Evolutionary conservation across 2,888 invertebrate genomes (phyloP), one percentile per base, ranked within the genome.

Genomic region (Aleiodes leptofemur): DNA sequence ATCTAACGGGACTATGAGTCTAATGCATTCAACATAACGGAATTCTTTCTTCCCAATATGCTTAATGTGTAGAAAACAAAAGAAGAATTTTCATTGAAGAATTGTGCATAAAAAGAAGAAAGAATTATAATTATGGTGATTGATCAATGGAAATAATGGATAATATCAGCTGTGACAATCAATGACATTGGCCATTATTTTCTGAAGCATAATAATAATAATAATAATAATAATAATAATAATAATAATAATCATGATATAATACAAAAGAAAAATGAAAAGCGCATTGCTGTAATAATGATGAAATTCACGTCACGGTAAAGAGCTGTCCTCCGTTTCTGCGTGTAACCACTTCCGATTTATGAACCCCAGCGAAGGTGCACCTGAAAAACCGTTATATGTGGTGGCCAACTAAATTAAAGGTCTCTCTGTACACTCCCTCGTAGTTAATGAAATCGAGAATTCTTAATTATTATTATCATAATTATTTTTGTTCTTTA

Each of bases 331-430:
- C 56, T 77, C 74, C 76, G 76, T 77, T 34, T 77, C 43, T 82
- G 80, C 80, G 81, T 81, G 78, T 69, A 78, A 81, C 80, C 79
- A 82, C 79, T 79, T 82, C 80, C 81, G 79, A 82, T 81, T 82
- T 82, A 82, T 82, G 81, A 76, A 78, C 77, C 79, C 73, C 68
- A 73, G 72, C 38, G 59, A 68, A 68, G 51, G 68, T 68, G 68
- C 53, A 61, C 61, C 59, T 51, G 51, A 61, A 34, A 6, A 69
- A 74, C 50, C 57, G 57, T 16, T 51, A 74, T 48, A 6, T 16
- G 16, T 34, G 50, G 55, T 74, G 23, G 23, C 23, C 23, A 23
- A 23, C 23, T 57, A 7, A 51, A 57, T 69, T 51, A 43, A 55
- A 64, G 64, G 64, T 23, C 61, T 38, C 29, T n/a, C n/a, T n/a